Conservation (phyloP, 2,888 invertebrate genomes). For the Ctenicera cuprea region DNA sequence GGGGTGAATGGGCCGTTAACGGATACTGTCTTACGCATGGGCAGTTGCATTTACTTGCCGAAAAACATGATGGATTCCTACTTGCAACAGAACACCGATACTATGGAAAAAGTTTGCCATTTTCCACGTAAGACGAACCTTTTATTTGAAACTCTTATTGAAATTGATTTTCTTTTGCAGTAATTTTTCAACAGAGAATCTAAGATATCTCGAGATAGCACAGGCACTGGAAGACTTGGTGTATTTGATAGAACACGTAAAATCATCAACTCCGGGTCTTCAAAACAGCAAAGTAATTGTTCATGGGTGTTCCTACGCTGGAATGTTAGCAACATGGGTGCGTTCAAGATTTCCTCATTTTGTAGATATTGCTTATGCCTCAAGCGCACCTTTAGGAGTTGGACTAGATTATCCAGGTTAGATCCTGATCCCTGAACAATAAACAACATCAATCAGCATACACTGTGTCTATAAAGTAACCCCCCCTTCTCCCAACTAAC, state of each 20-base stretch:
- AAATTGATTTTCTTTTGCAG: not conserved
- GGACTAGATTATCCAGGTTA: conserved; percentile 36
- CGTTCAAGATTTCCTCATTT: conserved; percentile 77
- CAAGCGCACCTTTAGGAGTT: conserved; percentile 73
- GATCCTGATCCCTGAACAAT: not conserved
- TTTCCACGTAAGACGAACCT: conserved; percentile 58
- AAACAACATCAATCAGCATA: not conserved
- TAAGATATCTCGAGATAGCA: conserved; percentile 57
- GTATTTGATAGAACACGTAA: conserved; percentile 56
- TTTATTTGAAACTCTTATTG: not conserved
- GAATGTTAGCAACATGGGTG: conserved; percentile 75
- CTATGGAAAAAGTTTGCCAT: conserved; percentile 85
- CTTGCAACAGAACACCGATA: conserved; percentile 89
- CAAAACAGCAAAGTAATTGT: conserved; percentile 69
- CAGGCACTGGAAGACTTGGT: conserved; percentile 42
- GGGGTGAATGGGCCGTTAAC: conserved; percentile 84
- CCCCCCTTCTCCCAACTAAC: too few species aligned
- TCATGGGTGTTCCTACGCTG: conserved; percentile 61
- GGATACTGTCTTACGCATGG: conserved; percentile 77
- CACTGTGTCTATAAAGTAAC: too few species aligned
- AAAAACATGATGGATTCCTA: conserved; percentile 76
- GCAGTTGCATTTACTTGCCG: conserved; percentile 78
- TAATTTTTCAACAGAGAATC: conserved; percentile 60
- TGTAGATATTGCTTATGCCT: conserved; percentile 72
- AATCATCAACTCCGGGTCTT: conserved; percentile 61